Evolutionary conservation across 2,113 vertebrate species (phyloP).

Genomic region (Tichodroma muraria): DNA sequence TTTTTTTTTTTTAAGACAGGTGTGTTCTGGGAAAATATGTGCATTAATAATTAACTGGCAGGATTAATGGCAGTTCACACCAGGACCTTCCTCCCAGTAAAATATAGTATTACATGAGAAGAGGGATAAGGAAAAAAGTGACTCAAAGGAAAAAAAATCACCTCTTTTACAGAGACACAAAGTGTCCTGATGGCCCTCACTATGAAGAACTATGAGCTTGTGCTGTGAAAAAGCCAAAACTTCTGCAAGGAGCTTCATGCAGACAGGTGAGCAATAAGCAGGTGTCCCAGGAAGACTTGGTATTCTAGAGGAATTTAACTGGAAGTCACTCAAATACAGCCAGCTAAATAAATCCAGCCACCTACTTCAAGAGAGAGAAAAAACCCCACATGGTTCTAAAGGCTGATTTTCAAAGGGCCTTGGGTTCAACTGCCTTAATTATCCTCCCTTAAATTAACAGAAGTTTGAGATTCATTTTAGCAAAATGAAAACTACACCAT

Average conservation of each 20-base stretch:
- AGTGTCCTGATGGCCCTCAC: neutral
- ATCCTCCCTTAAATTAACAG: neutral
- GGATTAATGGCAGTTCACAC: neutral
- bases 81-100: neutral
- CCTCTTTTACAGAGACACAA: neutral
- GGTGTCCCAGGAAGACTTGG: neutral
- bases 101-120: neutral
- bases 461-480: neutral
- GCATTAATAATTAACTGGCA: neutral
- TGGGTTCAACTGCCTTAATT: neutral
- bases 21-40: neutral
- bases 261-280: neutral
- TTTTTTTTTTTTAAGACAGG: neutral
- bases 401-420: neutral
- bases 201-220: accelerated
- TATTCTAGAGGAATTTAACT: neutral
- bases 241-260: neutral
- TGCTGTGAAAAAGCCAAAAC: neutral
- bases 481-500: neutral
- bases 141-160: neutral
- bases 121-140: neutral
- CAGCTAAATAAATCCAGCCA: neutral
- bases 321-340: neutral
- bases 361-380: neutral
- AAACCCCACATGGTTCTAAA: neutral